Evolutionary conservation across 2,113 vertebrate species (phyloP).

Genomic region (Manacus vitellinus): DNA sequence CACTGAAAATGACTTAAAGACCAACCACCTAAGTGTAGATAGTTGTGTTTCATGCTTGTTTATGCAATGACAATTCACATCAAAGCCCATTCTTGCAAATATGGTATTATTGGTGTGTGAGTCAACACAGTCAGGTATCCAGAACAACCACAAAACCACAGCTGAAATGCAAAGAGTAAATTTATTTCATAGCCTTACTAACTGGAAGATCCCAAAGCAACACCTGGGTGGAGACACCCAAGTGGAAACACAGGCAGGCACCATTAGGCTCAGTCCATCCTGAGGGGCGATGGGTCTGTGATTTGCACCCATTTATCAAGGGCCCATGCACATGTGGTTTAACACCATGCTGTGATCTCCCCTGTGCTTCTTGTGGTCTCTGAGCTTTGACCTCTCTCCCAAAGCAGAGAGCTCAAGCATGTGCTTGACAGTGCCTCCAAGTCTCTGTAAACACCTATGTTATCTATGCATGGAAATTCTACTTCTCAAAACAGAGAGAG

Average conservation of each 20-base stretch:
- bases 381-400: not conserved
- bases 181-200: not conserved
- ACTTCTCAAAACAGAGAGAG: not conserved
- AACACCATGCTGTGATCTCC: not conserved
- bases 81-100: not conserved
- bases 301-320: not conserved
- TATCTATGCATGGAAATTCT: not conserved
- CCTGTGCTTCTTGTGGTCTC: not conserved
- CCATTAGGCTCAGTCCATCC: not conserved
- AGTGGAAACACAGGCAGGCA: not conserved
- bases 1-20: not conserved
- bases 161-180: not conserved
- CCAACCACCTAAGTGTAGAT: not conserved
- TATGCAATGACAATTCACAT: not conserved
- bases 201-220: not conserved
- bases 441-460: not conserved
- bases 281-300: not conserved
- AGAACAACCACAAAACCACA: not conserved
- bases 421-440: not conserved
- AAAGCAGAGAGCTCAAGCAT: not conserved
- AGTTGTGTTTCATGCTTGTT: not conserved
- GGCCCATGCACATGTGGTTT: not conserved
- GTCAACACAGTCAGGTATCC: not conserved
- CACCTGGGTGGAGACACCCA: not conserved
- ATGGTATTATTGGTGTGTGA: not conserved